Conservation (phyloP, 92 coral and sea anemone species). For the Parazoanthus darwini region DNA sequence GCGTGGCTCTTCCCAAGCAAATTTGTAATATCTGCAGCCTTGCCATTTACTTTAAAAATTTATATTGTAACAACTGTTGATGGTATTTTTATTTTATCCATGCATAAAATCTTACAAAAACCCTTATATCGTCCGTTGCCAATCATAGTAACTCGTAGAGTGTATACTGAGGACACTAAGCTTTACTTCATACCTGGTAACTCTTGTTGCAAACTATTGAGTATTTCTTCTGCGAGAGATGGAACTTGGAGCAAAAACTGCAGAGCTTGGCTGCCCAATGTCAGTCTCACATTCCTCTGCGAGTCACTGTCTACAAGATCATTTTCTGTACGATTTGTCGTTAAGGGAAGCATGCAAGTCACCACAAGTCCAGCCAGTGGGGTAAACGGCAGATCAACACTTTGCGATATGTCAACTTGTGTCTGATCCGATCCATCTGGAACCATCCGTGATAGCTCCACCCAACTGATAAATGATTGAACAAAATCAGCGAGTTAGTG, state of each 20-base stretch:
- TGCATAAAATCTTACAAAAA: too few relatives aligned
- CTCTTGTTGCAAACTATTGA: background rate
- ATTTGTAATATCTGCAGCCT: too few relatives aligned
- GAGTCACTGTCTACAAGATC: background rate
- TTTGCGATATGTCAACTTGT: background rate
- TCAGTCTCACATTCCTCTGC: background rate
- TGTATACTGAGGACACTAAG: background rate
- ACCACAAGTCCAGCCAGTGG: constrained; percentile 2
- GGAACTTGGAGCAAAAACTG: constrained; percentile 8
- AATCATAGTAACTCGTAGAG: background rate
- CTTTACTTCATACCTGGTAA: background rate
- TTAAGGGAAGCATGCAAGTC: background rate
- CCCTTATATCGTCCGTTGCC: background rate
- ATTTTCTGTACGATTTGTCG: background rate
- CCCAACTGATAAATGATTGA: background rate
- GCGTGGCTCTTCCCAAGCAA: too few relatives aligned
- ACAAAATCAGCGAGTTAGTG: background rate
- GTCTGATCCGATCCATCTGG: constrained; percentile 1
- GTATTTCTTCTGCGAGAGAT: constrained; percentile 1
- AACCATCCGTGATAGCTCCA: background rate
- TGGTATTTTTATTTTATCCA: too few relatives aligned
- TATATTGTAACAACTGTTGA: too few relatives aligned
- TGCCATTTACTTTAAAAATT: too few relatives aligned
- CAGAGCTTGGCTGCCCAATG: constrained; percentile 19
- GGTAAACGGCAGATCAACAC: background rate